Conservation (phyloP, 1,140 invertebrate species). For the Papilio dardanus region DNA sequence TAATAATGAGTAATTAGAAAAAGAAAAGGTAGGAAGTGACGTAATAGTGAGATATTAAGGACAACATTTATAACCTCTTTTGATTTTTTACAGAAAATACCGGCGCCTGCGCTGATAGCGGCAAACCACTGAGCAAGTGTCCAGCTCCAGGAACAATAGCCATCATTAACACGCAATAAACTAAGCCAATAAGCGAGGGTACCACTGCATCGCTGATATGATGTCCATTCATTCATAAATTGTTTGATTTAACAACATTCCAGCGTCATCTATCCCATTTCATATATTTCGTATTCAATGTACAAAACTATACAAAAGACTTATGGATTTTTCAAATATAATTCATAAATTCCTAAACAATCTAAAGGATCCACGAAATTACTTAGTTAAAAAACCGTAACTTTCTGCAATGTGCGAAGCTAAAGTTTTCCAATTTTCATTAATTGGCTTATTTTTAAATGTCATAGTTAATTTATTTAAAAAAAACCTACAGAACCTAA, state of each 20-base stretch:
- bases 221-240: constrained; percentile 51
- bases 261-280: neutral
- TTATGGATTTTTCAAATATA: no score
- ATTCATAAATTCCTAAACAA: no score
- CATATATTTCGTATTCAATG: no score
- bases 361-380: no score
- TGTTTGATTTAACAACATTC: neutral
- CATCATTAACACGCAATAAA: constrained; percentile 48
- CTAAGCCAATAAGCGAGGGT: constrained; percentile 48
- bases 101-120: constrained; percentile 48
- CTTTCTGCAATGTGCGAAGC: no score
- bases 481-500: constrained; percentile 7
- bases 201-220: constrained; percentile 41
- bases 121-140: constrained; percentile 38
- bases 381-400: no score
- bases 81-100: constrained; percentile 33
- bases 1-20: constrained; percentile 27
- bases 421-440: neutral
- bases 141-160: constrained; percentile 38
- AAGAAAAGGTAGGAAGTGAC: constrained; percentile 40
- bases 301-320: no score
- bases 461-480: neutral
- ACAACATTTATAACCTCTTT: constrained; percentile 18
- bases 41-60: constrained; percentile 35
- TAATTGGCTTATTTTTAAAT: neutral